Percentiles rank a stretch among this genome's conserved stretches.
Evolutionary conservation across 2,888 invertebrate species (phyloP).

Genomic region (Nebria brevicollis): DNA sequence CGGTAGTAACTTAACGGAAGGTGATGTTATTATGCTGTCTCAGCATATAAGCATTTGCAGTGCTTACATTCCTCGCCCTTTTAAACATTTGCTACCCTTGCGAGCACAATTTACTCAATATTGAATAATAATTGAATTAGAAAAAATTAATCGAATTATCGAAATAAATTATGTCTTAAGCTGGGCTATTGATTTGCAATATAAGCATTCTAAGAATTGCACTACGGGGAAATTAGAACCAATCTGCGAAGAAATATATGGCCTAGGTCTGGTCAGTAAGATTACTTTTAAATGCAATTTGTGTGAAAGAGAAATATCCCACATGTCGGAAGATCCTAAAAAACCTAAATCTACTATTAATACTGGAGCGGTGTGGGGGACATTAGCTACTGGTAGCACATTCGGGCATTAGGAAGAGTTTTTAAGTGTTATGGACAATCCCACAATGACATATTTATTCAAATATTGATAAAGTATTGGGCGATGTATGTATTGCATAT

Average conservation of each 20-base stretch:
- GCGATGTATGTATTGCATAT: constrained; percentile 12
- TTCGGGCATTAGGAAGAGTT: constrained; percentile 17
- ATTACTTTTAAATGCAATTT: constrained; percentile 4
- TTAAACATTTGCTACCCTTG: too few relatives aligned
- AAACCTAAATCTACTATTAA: constrained; percentile 16
- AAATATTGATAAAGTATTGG: constrained; percentile 17
- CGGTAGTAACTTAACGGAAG: too few relatives aligned
- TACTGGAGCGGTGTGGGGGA: constrained; percentile 35
- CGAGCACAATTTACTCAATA: too few relatives aligned
- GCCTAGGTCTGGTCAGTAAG: neutral
- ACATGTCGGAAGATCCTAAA: constrained; percentile 12
- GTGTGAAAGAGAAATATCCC: constrained; percentile 2
- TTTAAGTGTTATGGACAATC: constrained; percentile 22
- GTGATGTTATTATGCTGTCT: too few relatives aligned
- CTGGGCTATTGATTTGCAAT: neutral
- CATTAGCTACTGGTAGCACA: constrained; percentile 25
- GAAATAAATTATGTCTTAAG: neutral
- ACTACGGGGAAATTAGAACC: neutral
- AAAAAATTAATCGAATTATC: neutral
- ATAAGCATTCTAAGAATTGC: neutral
- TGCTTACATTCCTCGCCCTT: too few relatives aligned
- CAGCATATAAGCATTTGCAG: too few relatives aligned
- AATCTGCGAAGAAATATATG: neutral
- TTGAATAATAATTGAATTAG: too few relatives aligned
- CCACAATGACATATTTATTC: constrained; percentile 8